Evolutionary conservation across 2,113 vertebrate species (phyloP).

Genomic region (Hippolais icterina): DNA sequence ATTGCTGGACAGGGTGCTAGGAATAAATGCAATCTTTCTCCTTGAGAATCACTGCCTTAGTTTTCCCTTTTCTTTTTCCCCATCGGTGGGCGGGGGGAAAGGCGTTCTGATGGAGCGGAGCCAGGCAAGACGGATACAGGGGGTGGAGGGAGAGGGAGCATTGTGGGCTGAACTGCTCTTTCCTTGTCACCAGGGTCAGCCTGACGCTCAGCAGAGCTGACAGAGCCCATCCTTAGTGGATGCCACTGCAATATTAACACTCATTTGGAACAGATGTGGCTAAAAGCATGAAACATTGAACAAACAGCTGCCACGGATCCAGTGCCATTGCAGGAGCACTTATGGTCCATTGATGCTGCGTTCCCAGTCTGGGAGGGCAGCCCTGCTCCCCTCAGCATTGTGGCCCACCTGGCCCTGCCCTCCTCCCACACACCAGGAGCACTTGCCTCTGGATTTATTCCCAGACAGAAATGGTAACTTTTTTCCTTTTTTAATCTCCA

Average conservation of each 20-base stretch:
- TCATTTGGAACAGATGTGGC: constrained; percentile 98
- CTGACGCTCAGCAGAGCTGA: constrained; percentile 93
- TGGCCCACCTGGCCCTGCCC: not conserved
- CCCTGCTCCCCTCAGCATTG: not conserved
- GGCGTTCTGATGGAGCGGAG: not conserved
- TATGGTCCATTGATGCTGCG: constrained; percentile 79
- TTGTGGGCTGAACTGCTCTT: constrained; percentile 67
- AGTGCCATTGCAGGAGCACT: constrained; percentile 81
- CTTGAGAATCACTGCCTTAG: constrained; percentile 80
- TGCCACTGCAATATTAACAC: constrained; percentile 95
- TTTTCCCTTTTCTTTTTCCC: not conserved
- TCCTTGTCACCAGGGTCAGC: constrained; percentile 78
- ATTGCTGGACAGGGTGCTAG: constrained; percentile 82
- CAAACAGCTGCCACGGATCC: constrained; percentile 98
- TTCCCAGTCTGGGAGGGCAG: constrained; percentile 64
- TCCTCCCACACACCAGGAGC: not conserved
- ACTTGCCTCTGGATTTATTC: not conserved
- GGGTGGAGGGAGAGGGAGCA: not conserved
- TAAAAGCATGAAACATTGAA: constrained; percentile 99
- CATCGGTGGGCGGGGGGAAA: not conserved
- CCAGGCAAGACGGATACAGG: not conserved
- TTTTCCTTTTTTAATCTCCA: not conserved
- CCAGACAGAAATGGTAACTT: not conserved
- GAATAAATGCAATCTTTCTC: constrained; percentile 84
- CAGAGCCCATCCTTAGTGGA: constrained; percentile 87